Evolutionary conservation across 2,113 vertebrate species (phyloP).

Genomic region (Formicarius rufipectus): DNA sequence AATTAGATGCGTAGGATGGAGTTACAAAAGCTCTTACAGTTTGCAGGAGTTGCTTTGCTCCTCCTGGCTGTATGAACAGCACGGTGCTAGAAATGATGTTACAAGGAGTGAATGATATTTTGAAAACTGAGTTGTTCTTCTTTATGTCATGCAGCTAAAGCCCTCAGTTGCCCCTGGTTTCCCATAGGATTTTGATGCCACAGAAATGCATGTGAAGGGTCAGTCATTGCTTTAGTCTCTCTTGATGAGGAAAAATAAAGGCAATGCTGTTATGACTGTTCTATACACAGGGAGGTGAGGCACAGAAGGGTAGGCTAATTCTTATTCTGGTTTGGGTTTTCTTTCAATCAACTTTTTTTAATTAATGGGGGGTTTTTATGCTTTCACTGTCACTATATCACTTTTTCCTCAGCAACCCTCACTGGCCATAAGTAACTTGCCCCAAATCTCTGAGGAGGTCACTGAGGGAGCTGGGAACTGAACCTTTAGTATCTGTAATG

Average conservation of each 20-base stretch:
- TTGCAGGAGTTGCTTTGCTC: constrained; percentile 1
- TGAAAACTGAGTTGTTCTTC: not conserved
- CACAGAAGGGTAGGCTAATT: not conserved
- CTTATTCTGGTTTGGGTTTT: not conserved
- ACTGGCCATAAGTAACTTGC: not conserved
- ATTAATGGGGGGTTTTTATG: not conserved
- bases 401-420: not conserved
- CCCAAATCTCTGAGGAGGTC: not conserved
- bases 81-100: not conserved
- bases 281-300: not conserved
- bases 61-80: not conserved
- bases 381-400: not conserved
- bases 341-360: not conserved
- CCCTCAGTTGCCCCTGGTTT: not conserved
- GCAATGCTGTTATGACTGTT: not conserved
- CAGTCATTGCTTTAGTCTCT: not conserved
- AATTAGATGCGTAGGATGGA: constrained; percentile 52
- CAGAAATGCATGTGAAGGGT: not conserved
- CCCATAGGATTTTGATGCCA: not conserved
- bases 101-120: not conserved
- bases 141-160: not conserved
- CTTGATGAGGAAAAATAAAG: not conserved
- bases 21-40: constrained; percentile 57
- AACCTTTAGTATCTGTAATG: not conserved
- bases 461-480: not conserved